Conservation (phyloP, 2,797 vertebrate genomes). For the Danio albolineatus region DNA sequence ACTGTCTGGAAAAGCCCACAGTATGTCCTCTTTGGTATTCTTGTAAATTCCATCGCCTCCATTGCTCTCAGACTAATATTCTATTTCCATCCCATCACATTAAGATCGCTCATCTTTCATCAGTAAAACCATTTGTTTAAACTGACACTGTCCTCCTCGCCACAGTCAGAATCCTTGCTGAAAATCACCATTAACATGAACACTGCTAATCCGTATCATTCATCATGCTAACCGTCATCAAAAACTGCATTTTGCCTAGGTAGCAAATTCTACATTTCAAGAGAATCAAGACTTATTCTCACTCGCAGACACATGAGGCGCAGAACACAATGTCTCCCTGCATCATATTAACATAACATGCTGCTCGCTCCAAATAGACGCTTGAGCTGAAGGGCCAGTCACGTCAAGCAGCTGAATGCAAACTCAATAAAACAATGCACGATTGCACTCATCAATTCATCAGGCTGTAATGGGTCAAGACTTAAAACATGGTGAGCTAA, state of each 20-base stretch:
- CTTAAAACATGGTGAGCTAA: conserved; percentile 40
- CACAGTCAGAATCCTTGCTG: background rate
- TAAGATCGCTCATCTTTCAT: background rate
- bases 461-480: background rate
- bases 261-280: background rate
- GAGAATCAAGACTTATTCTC: background rate
- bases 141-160: background rate
- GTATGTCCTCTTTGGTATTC: conserved; percentile 32
- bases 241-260: too few species aligned
- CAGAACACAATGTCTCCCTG: conserved; percentile 9
- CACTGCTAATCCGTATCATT: background rate
- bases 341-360: background rate
- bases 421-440: conserved; percentile 49
- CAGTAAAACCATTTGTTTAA: background rate
- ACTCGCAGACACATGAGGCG: background rate
- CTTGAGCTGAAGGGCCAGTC: conserved; percentile 34
- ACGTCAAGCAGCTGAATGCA: conserved; percentile 50
- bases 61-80: conserved; percentile 3
- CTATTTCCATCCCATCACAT: conserved; percentile 16
- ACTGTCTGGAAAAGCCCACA: conserved; percentile 26
- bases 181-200: background rate
- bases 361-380: conserved; percentile 43
- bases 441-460: conserved; percentile 22
- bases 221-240: too few species aligned
- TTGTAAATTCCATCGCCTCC: conserved; percentile 37